Base-by-base conservation (phyloP, 2,888 invertebrate genomes). In the Lordiphosa andalusiaca region DNA sequence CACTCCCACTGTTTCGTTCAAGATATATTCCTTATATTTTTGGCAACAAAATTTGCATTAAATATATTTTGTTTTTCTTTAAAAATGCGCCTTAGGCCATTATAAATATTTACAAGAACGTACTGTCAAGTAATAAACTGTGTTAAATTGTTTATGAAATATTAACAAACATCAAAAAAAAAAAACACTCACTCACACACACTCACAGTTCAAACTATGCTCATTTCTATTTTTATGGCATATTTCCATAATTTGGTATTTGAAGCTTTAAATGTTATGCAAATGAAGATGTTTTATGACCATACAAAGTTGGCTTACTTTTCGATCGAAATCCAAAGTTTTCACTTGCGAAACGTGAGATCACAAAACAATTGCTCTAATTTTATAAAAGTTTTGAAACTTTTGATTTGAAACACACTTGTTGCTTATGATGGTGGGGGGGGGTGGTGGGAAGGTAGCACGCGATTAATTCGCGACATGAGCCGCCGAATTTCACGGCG, bases 181-280 rank as follows among this genome's bases (percentile, higher is more conserved):
- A 30, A 42, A 0, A 13, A 13, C 5, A 13, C 25, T 25, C 13
- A 40, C 10, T 21, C 6, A 21, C 25, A 33, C 44, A 10, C 10
- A 30, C 30, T 0, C 9, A 30, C 30, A 30, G 4, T 30, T 9
- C 30, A 30, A n/a, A 16, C 41, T 59, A 67, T 53, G 61, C 51
- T 69, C 25, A 53, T 41, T 52, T 67, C 25, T 53, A 52, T 53
- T 56, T 51, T 59, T 38, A 49, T 56, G 44, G 30, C 50, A 56
- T 61, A 65, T 66, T 63, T 63, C 63, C 66, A 63, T 65, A 63
- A 63, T 63, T 55, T 64, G 48, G 56, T 55, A 64, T 63, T 55
- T 63, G 13, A 25, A 35, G 46, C 41, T 16, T 9, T 30, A 3
- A 53, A 64, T 55, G 54, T 47, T 64, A 64, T 64, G 64, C 67